A percentile compares a stretch with the other conserved stretches of the same genome.
phyloP scores from a whole-genome alignment of 2,113 vertebrate genomes.

The Muntiacus muntjak region DNA sequence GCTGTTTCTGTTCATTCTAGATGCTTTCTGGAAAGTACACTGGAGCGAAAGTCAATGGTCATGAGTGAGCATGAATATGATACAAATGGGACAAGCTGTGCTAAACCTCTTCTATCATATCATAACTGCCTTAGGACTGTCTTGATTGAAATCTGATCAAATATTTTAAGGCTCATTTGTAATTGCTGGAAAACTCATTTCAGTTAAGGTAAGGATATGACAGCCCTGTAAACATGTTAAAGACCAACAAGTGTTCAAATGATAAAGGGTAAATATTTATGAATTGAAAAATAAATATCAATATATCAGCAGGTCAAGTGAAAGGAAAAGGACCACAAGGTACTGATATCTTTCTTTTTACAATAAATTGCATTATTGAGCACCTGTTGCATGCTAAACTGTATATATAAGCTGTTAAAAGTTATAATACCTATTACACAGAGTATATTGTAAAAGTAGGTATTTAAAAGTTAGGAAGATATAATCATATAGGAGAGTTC shows the following conservation, averaged over 20 bases:
- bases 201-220: not conserved
- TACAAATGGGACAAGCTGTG: not conserved
- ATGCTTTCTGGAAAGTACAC: not conserved
- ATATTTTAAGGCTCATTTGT: not conserved
- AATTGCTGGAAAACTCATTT: not conserved
- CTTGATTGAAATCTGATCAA: not conserved
- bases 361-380: not conserved
- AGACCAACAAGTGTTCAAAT: not conserved
- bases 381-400: not conserved
- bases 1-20: not conserved
- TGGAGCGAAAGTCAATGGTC: not conserved
- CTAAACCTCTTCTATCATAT: not conserved
- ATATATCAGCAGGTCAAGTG: not conserved
- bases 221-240: not conserved
- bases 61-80: not conserved
- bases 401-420: not conserved
- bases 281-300: not conserved
- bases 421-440: not conserved
- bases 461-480: not conserved
- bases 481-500: not conserved
- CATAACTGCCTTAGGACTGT: rapidly evolving
- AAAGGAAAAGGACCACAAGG: not conserved
- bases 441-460: not conserved
- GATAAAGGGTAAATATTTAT: not conserved
- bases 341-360: not conserved